Evolutionary conservation across 2,888 invertebrate genomes (phyloP), one percentile per base, ranked within the genome.

Genomic region (Synergus laeviventris): DNA sequence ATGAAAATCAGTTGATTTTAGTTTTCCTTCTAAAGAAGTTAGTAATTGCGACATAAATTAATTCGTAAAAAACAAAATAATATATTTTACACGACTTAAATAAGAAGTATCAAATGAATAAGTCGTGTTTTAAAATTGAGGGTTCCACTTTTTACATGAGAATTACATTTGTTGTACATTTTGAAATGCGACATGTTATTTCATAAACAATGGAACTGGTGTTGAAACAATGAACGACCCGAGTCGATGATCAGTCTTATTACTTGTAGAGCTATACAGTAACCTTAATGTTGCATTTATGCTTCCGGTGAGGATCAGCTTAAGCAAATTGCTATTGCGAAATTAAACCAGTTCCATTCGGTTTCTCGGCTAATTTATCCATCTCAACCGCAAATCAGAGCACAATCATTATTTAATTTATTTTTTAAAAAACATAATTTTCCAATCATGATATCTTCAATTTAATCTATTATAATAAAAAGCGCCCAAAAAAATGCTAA

Each of bases 261-360:
- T 21, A 56, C 56, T 56, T 21, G 56, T 21, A 56, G 56, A 56
- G 21, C 21, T 56, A 56, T 56, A 56, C 18, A 56, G 21, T 56
- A 56, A 56, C 56, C 56, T 56, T 56, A 56, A 21, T 56, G 21
- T 36, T 61, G 61, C 61, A 61, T 36, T 39, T 64, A 56, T 56
- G 21, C 12, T 56, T 64, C 64, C 64, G 64, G 64, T 42, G 64
- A 64, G 18, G n/a, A 64, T 64, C 39, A 64, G 39, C 21, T 39
- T 42, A 42, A 64, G 64, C 39, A 36, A 62, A 62, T 11, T 64
- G 21, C 64, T 42, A n/a, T 38, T 62, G 16, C 39, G 21, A 64
- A 36, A 64, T 64, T 42, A 21, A 64, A 42, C 64, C 21, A 64
- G 56, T 56, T 56, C 39, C 39, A 64, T 64, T 64, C 64, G 39